Base-by-base conservation (phyloP, 2,888 invertebrate species). In the Coremacera marginata region DNA sequence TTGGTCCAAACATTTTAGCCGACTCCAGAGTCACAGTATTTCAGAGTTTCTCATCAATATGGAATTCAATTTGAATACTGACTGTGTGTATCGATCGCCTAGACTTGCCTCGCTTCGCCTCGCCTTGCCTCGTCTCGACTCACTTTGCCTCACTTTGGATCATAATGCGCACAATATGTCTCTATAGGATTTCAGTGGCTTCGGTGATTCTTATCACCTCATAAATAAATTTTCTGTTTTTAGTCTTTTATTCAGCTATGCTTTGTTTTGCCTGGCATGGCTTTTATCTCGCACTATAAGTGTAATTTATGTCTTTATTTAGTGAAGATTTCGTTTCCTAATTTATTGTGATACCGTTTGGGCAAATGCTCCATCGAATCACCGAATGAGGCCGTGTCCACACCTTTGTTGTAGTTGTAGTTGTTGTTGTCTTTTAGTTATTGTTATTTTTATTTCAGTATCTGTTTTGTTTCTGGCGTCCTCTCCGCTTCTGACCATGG, bases 121-220 rank as follows among this genome's bases (percentile, higher is more conserved):
- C 31, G 3, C 31, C 31, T 31, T 49, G 37, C 37, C 65, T 14
- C 19, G 9, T 5, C 19, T 19, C 19, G 57, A 7, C 55, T 3
- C 19, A 57, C 14, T 22, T 19, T 57, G 57, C 22, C 55, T n/a
- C 19, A 60, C 7, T 37, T 19, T n/a, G 49, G 44, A 60, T 57
- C 37, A 85, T 83, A 86, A 84, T 86, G 84, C 86, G 84, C 85
- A 85, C 87, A 86, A 86, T 86, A 86, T 88, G 86, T 86, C 87
- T 87, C 87, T 87, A 87, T 86, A 86, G 86, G 86, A 88, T 87
- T 88, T 89, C 89, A 87, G 89, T 88, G 88, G 88, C 88, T 88
- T 88, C 88, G 88, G 87, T 88, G 88, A 88, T 88, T 88, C 87
- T 87, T 88, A 89, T 88, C 88, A 88, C 88, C 87, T 87, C 84